These are phyloP conservation scores for Syngnathus floridae DNA, from an alignment of 2,113 vertebrate species.

Conservation along the genomic window DNA sequence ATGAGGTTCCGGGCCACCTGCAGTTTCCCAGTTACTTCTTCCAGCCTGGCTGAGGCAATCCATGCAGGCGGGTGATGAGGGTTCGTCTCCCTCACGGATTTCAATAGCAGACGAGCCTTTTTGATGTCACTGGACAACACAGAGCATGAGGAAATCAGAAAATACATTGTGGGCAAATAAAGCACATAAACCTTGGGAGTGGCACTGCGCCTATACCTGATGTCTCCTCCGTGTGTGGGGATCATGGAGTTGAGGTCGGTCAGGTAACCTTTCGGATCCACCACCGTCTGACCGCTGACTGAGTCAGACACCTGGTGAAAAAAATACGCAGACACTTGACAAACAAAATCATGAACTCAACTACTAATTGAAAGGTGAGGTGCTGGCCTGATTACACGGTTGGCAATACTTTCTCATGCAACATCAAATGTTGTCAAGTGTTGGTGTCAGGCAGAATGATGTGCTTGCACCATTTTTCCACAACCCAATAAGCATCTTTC, in stretches of 20 bases:
- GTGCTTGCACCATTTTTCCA: too few relatives aligned
- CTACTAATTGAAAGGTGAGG: too few relatives aligned
- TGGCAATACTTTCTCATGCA: too few relatives aligned
- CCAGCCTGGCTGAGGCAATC: slow-evolving; percentile 94
- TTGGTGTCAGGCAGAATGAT: too few relatives aligned
- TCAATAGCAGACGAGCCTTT: slow-evolving; percentile 91
- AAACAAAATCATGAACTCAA: slow-evolving; percentile 1
- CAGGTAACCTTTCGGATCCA: slow-evolving; percentile 95
- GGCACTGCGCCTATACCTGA: slow-evolving; percentile 75
- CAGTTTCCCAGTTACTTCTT: slow-evolving; percentile 95
- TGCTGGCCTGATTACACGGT: too few relatives aligned
- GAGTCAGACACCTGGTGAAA: slow-evolving; percentile 87
- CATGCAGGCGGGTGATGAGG: slow-evolving; percentile 96
- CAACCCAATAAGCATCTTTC: too few relatives aligned
- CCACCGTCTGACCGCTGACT: slow-evolving; percentile 95
- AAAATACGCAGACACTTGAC: not conserved
- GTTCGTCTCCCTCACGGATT: slow-evolving; percentile 96
- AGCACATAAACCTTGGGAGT: not conserved
- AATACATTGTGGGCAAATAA: not conserved
- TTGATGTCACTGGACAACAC: slow-evolving; percentile 85
- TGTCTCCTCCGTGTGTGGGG: slow-evolving; percentile 93
- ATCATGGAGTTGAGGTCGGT: slow-evolving; percentile 99
- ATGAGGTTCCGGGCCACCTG: slow-evolving; percentile 96
- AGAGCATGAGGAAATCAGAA: slow-evolving; percentile 7
- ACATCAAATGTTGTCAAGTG: too few relatives aligned